These are phyloP conservation scores for Micrasema longulum DNA, from an alignment of 1,140 invertebrate genomes.

Conservation along the genomic window DNA sequence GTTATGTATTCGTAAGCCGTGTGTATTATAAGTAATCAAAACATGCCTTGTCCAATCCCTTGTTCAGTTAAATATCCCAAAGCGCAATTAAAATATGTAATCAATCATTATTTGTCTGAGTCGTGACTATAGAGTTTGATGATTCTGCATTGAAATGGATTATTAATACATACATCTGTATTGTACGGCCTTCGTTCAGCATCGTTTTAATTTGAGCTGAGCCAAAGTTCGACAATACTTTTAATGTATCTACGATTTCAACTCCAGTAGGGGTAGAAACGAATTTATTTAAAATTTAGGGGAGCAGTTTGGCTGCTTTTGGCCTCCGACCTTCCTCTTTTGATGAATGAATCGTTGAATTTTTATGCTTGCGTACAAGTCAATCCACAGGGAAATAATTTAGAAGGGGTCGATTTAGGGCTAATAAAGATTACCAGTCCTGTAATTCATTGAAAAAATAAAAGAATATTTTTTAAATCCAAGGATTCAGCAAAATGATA, in stretches of 20 bases:
- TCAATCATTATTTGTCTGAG: slow-evolving; percentile 30
- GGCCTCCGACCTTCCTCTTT: slow-evolving; percentile 22
- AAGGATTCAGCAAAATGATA: too few species aligned
- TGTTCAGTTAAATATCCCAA: too few species aligned
- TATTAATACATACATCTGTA: not conserved
- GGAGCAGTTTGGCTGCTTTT: slow-evolving; percentile 2
- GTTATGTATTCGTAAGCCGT: too few species aligned
- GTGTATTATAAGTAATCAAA: too few species aligned
- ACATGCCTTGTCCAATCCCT: too few species aligned
- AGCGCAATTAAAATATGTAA: slow-evolving; percentile 11
- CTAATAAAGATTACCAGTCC: slow-evolving; percentile 43
- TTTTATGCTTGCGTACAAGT: slow-evolving; percentile 47
- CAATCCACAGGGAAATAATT: slow-evolving; percentile 50
- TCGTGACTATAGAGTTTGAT: slow-evolving; percentile 13
- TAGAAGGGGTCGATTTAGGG: slow-evolving; percentile 44
- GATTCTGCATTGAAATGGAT: slow-evolving; percentile 15
- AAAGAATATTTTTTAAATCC: too few species aligned
- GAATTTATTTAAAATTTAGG: slow-evolving; percentile 19
- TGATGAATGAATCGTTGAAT: slow-evolving; percentile 43
- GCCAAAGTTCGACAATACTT: slow-evolving; percentile 19
- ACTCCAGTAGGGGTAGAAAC: slow-evolving; percentile 23
- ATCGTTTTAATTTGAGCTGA: slow-evolving; percentile 47
- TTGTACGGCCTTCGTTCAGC: not conserved
- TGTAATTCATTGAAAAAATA: slow-evolving; percentile 25
- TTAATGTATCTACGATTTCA: slow-evolving; percentile 18